Evolutionary conservation across 2,113 vertebrate genomes (phyloP).

Genomic region (Rhagologus leucostigma): DNA sequence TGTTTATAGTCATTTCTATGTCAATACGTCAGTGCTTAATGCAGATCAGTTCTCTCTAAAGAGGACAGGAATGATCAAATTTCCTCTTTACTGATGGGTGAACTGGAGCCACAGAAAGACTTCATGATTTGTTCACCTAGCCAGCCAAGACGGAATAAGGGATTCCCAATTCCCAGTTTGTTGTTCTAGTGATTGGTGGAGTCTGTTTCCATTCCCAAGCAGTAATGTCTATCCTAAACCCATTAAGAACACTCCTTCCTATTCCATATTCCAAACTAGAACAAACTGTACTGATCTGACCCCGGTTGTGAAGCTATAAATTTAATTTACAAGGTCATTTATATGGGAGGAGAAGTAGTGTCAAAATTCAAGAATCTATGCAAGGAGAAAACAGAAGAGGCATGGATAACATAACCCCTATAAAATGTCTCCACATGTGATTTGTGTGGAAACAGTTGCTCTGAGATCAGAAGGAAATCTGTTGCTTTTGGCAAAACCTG

Average conservation of each 20-base stretch:
- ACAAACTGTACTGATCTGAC: constrained; percentile 50
- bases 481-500: constrained; percentile 54
- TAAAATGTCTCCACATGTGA: constrained; percentile 47
- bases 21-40: not conserved
- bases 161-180: constrained; percentile 42
- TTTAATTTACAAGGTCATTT: constrained; percentile 55
- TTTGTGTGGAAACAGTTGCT: constrained; percentile 59
- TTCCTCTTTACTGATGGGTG: not conserved
- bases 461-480: constrained; percentile 50
- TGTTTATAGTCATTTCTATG: not conserved
- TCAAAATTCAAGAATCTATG: constrained; percentile 54
- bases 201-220: constrained; percentile 23
- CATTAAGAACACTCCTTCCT: constrained; percentile 22
- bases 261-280: constrained; percentile 29
- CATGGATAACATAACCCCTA: constrained; percentile 45
- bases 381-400: constrained; percentile 52
- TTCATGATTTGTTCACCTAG: constrained; percentile 14
- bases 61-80: not conserved
- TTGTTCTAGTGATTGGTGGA: constrained; percentile 20
- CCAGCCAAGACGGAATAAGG: not conserved
- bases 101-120: not conserved
- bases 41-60: constrained; percentile 13
- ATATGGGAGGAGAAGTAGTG: constrained; percentile 44
- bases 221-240: constrained; percentile 6
- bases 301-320: constrained; percentile 33